Percentiles rank a stretch among this genome's conserved stretches.
phyloP scores from a whole-genome alignment of 2,113 vertebrate genomes.

The Pleuronectes platessa region DNA sequence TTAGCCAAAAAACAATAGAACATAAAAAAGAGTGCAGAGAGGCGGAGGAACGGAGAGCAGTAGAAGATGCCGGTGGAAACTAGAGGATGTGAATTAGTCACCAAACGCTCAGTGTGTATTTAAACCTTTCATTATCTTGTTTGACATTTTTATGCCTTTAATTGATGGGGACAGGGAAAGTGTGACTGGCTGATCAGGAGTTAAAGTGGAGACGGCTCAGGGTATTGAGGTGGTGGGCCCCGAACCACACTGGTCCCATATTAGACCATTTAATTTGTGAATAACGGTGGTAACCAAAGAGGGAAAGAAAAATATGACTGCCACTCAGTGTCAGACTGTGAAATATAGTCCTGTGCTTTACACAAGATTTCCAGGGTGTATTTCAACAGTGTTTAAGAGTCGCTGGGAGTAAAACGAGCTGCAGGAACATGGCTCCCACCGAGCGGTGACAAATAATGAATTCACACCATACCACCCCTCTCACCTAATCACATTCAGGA shows the following conservation, averaged over 20 bases:
- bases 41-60: neutral
- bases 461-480: conserved; percentile 53
- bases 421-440: conserved; percentile 35
- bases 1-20: neutral
- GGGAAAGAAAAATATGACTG: neutral
- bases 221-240: neutral
- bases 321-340: conserved; percentile 27
- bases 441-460: conserved; percentile 72
- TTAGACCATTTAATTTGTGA: conserved; percentile 15
- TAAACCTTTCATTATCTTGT: neutral
- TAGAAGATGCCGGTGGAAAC: neutral
- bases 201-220: neutral
- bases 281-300: conserved; percentile 22
- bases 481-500: conserved; percentile 68
- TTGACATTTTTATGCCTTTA: neutral
- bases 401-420: conserved; percentile 31
- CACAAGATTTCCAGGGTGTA: conserved; percentile 24
- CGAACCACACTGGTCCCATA: neutral
- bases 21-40: neutral
- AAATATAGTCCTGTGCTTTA: conserved; percentile 36
- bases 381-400: conserved; percentile 33
- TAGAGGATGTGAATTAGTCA: neutral
- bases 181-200: neutral
- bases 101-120: neutral
- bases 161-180: neutral